Evolutionary conservation across 2,888 invertebrate species (phyloP), one percentile per base, ranked within the genome.

Genomic region (Coenonympha arcania): DNA sequence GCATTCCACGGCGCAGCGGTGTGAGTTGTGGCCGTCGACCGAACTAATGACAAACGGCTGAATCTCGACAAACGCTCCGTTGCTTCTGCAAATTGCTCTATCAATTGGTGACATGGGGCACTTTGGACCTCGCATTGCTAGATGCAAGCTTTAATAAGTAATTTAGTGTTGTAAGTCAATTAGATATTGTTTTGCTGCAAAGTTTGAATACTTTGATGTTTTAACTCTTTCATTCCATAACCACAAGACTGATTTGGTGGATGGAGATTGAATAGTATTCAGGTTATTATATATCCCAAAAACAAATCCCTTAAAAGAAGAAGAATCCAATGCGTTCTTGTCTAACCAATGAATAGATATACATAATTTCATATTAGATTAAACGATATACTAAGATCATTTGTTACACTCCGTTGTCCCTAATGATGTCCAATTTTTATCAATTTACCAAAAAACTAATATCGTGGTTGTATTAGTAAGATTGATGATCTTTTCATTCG

Each of bases 401-500:
- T 40, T 40, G 40, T 40, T 26, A 41, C 15, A 15, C 33, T 19
- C 9, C 13, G 15, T 43, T 43, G 2, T 31, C 31, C 30, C 53
- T 66, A 72, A 75, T 69, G 67, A 67, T 61, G 62, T 60, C 60
- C 69, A 72, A 67, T 79, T 76, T 76, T 73, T 75, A 79, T 67
- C 69, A 76, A 76, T 75, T 71, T 61, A 66, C 62, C 58, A 61
- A 39, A 61, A 70, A 76, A 71, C 70, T 65, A 66, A 66, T 52
- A 58, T 36, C 47, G 50, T 55, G 48, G 61, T 54, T 52, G 22
- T 37, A 53, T 56, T 48, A 58, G 62, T 54, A 57, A 62, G 66
- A 80, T 74, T 71, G 70, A 79, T 77, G 78, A 71, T 66, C 31
- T 50, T 78, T 75, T 71, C 50, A 80, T 79, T 75, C 57, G 60